Percentiles rank a stretch among this genome's conserved stretches.
Evolutionary conservation across 2,888 invertebrate genomes (phyloP).

Genomic region (Dryomyza anilis): DNA sequence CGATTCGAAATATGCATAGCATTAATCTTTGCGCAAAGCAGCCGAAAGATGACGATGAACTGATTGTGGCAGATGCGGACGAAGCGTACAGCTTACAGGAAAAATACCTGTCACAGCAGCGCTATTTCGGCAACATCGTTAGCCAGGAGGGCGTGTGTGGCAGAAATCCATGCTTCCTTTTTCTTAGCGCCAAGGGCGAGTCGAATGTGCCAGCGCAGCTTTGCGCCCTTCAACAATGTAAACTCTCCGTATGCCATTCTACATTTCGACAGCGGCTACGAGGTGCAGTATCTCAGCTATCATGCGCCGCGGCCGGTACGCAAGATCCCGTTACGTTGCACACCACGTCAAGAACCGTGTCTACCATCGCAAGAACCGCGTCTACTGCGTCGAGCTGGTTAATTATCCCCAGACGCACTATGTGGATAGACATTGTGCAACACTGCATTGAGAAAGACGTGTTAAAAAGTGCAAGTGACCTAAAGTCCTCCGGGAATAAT

Average conservation of each 20-base stretch:
- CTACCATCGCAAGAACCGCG: no score
- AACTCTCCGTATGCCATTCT: slow-evolving; percentile 96
- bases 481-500: no score
- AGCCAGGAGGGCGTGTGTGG: slow-evolving; percentile 96
- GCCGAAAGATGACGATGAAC: slow-evolving; percentile 61
- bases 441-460: no score
- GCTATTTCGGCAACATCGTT: slow-evolving; percentile 70
- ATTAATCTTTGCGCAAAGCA: slow-evolving; percentile 58
- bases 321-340: slow-evolving; percentile 92
- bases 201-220: slow-evolving; percentile 72
- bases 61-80: slow-evolving; percentile 28
- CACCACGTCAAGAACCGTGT: slow-evolving; percentile 94
- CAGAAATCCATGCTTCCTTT: slow-evolving; percentile 82
- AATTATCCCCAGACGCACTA: slow-evolving; percentile 73
- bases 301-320: slow-evolving; percentile 95
- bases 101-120: slow-evolving; percentile 50
- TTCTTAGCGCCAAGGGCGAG: slow-evolving; percentile 86
- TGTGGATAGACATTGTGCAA: no score
- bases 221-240: slow-evolving; percentile 94
- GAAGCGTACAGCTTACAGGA: slow-evolving; percentile 53
- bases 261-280: slow-evolving; percentile 84
- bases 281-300: slow-evolving; percentile 89
- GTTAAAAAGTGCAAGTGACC: no score
- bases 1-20: slow-evolving; percentile 78
- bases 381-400: slow-evolving; percentile 90